phyloP scores from a whole-genome alignment of 30 jellyfish, hydroid and myxozoan species.

The Pseudorhiza aurosa region DNA sequence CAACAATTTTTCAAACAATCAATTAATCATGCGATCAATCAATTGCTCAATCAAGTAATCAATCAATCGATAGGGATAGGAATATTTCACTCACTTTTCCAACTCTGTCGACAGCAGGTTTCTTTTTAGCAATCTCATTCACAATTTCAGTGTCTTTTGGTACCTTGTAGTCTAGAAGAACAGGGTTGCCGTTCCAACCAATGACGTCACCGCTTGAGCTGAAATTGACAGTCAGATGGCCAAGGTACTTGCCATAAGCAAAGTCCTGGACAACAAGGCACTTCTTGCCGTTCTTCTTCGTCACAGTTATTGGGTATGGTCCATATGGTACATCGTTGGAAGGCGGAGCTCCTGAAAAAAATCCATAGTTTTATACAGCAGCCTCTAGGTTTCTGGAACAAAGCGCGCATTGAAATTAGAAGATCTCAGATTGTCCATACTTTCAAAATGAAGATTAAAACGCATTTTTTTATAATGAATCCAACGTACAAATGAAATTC shows the following conservation, averaged over 20 bases:
- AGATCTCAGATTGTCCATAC: no score
- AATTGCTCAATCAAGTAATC: no score
- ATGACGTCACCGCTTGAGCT: conserved; percentile 50
- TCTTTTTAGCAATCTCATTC: conserved; percentile 5
- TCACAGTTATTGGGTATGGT: conserved; percentile 31
- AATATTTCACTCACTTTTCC: no score
- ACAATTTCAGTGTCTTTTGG: conserved; percentile 12
- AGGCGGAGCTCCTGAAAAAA: conserved; percentile 53
- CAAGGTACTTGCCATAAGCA: conserved; percentile 71
- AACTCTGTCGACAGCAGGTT: conserved; percentile 39
- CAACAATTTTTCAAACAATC: no score
- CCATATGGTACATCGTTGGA: conserved; percentile 61
- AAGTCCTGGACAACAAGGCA: conserved; percentile 68
- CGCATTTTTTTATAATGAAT: no score
- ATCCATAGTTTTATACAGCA: no score
- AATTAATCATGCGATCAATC: no score
- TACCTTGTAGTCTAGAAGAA: conserved; percentile 52
- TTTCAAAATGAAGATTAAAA: no score
- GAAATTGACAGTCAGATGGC: conserved; percentile 58
- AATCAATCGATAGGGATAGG: no score
- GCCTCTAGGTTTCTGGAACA: no score
- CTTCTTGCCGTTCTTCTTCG: conserved; percentile 30
- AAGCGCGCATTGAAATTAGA: no score
- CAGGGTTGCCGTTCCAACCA: conserved; percentile 76
- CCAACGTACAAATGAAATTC: no score